Conservation (phyloP, 1,140 invertebrate species). For the Brachionus rubens region DNA sequence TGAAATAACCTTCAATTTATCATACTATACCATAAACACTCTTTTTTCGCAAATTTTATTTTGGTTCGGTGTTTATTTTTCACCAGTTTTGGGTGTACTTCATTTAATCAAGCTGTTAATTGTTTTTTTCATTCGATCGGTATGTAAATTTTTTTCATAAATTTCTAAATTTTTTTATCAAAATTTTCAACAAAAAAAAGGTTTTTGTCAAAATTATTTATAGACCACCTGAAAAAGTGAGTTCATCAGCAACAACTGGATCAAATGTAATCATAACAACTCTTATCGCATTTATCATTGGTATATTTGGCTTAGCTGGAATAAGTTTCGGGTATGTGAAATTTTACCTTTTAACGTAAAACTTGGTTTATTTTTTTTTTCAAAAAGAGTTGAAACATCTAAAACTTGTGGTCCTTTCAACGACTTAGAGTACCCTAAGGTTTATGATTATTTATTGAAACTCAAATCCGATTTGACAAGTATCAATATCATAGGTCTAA, state of each 20-base stretch:
- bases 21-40: neutral
- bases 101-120: neutral
- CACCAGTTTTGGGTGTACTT: neutral
- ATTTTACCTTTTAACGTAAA: neutral
- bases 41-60: neutral
- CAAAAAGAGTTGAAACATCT: neutral
- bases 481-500: neutral
- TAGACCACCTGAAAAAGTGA: too few relatives aligned
- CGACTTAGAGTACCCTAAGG: neutral
- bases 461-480: neutral
- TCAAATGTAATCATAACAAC: too few relatives aligned
- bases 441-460: conserved; percentile 18
- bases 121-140: neutral
- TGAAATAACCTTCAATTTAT: neutral
- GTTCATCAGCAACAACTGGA: too few relatives aligned
- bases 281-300: too few relatives aligned
- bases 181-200: too few relatives aligned
- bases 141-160: neutral
- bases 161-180: neutral
- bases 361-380: neutral
- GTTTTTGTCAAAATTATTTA: too few relatives aligned
- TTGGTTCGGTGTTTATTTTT: conserved; percentile 9
- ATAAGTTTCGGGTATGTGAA: neutral
- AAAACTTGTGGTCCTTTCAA: conserved; percentile 30
- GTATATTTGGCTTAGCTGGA: too few relatives aligned